phyloP scores from a whole-genome alignment of 1,140 invertebrate genomes.

The Aphelinus atriplicis region DNA sequence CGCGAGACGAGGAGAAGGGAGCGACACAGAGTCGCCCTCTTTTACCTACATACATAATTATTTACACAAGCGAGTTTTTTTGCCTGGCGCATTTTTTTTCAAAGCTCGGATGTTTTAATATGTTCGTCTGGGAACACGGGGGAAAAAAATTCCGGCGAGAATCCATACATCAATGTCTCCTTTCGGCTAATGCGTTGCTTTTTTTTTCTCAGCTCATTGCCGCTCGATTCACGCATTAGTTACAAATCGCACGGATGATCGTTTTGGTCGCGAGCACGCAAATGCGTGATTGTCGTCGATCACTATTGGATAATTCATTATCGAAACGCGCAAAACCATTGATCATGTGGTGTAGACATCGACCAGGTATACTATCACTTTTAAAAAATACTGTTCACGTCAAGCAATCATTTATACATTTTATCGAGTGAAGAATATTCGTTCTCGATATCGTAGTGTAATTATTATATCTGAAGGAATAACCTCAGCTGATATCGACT shows the following conservation, averaged over 20 bases:
- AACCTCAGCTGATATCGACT: too few species aligned
- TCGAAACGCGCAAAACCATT: constrained; percentile 2
- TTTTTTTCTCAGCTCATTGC: constrained; percentile 8
- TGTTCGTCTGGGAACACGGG: constrained; percentile 2
- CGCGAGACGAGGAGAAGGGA: constrained; percentile 23
- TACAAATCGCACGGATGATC: constrained; percentile 30
- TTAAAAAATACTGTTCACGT: too few species aligned
- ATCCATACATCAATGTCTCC: constrained; percentile 40
- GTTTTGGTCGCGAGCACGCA: neutral
- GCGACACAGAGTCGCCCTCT: constrained; percentile 34
- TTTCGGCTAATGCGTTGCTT: constrained; percentile 30
- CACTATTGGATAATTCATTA: constrained; percentile 17
- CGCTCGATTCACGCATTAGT: constrained; percentile 16
- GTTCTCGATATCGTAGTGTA: too few species aligned
- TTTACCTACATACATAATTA: constrained; percentile 31
- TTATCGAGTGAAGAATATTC: too few species aligned
- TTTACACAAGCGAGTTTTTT: constrained; percentile 36
- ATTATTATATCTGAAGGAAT: too few species aligned
- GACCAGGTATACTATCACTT: neutral
- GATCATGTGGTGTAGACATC: constrained; percentile 14
- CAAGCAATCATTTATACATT: too few species aligned
- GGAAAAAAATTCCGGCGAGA: neutral
- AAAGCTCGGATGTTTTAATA: constrained; percentile 27
- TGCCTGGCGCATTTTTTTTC: neutral
- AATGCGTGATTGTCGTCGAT: constrained; percentile 1